Base-by-base conservation (phyloP, 2,888 invertebrate genomes). In the Podotricha telesiphe region DNA sequence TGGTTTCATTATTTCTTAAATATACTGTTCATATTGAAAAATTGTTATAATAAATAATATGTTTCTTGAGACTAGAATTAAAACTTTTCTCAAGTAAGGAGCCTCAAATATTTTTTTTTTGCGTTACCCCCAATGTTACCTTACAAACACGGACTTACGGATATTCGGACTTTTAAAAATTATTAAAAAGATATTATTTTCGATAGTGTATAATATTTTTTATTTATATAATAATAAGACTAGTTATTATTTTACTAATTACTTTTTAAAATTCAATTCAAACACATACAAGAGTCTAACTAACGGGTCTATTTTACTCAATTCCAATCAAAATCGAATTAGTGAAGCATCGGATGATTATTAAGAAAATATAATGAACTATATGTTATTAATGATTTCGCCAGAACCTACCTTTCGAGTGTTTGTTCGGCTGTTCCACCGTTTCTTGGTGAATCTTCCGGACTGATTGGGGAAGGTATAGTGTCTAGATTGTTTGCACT, bases 401-500 rank as follows among this genome's bases (percentile, higher is more conserved):
- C 45, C 22, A 59, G 10, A 45, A 59, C 22, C 42, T 45, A 75
- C 75, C 74, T 74, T 7, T 76, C 77, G 10, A 70, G 72, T 34
- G 55, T 59, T 17, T 65, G 65, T 5, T 70, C 72, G 19, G 63
- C 69, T 15, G 69, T 48, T 20, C 71, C 72, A 19, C 72, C 71
- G 17, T 70, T 68, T 20, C 56, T 65, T 15, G 71, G 68, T 13
- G 58, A 40, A 3, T 70, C 70, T 10, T 73, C 72, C 7, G 73
- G 73, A 58, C 72, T 74, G 19, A 65, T 61, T 0, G 90, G 89
- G 0, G 89, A 88, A 0, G 81, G 87, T 13, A 90, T 89, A 0
- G 85, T 83, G 62, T 92, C 91, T 70, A 92, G 68, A 56, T 91
- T 86, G 56, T 89, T 87, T 19, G 83, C 86, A 73, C 91, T 91